Evolutionary conservation across 1,140 invertebrate genomes (phyloP), one percentile per base, ranked within the genome.

Genomic region (Nephotettix cincticeps): DNA sequence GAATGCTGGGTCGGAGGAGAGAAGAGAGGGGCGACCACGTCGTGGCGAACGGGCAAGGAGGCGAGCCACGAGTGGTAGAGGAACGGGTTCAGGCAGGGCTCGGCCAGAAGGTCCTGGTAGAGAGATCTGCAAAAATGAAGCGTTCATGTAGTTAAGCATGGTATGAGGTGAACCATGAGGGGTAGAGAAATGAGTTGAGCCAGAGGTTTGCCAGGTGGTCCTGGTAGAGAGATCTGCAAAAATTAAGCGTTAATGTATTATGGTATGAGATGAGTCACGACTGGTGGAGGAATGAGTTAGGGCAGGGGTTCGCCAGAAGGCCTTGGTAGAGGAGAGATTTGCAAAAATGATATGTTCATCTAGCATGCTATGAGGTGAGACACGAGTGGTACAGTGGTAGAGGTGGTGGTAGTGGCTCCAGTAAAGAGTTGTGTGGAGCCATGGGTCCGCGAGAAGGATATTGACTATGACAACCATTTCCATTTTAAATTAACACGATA

Each of bases 51-150:
- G 19, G 73, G 70, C 21, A 75, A 36, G 6, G 72, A 73, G 40
- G 73, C 70, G 1, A 71, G 30, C 69, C 72, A 73, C 19, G 70
- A 71, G 45, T 65, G 36, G 70, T 71, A 74, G 64, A 71, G 51
- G 27, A 74, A 69, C 6, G 70, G 73, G n/a, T 68, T 43, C 2
- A 51, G 63, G 45, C 64, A 67, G 32, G 64, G 32, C 19, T 43
- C 32, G 32, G 36, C 23, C 36, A 43, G 32, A 1, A 43, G 32
- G 25, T 27, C 23, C n/a, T 67, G 32, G 19, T 27, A 25, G 1
- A 43, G 64, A 1, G 23, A 43, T 25, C 40, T 65, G 27, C 9
- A 32, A 19, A 27, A 32, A 32, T 61, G 70, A 66, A 25, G 29
- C 45, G 23, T 40, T 54, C 17, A 74, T 23, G n/a, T 66, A 30